A percentile compares a stretch with the other conserved stretches of the same genome.
These are phyloP conservation scores for Epinephelus fuscoguttatus DNA, from an alignment of 2,113 vertebrate species.

Conservation along the genomic window DNA sequence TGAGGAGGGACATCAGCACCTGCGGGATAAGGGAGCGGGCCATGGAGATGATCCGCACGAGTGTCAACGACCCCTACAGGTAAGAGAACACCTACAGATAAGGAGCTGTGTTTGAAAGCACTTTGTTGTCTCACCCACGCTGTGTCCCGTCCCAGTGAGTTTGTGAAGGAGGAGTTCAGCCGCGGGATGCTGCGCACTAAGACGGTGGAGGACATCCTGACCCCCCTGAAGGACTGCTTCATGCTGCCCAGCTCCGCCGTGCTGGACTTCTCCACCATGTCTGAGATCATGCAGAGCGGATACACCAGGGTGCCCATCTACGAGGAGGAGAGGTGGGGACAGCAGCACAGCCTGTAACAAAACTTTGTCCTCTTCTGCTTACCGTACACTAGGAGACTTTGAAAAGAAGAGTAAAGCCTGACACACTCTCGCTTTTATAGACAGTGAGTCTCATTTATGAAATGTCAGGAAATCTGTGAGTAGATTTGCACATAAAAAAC, in stretches of 20 bases:
- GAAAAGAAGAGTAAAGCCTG: no score
- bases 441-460: no score
- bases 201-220: slow-evolving; percentile 93
- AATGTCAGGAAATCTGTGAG: no score
- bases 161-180: slow-evolving; percentile 92
- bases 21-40: slow-evolving; percentile 86
- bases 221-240: slow-evolving; percentile 92
- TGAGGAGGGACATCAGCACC: slow-evolving; percentile 85
- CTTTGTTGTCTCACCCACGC: not conserved
- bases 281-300: slow-evolving; percentile 94
- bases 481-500: no score
- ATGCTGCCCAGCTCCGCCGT: slow-evolving; percentile 89
- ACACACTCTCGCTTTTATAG: no score
- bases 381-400: no score
- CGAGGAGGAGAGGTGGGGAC: slow-evolving; percentile 88
- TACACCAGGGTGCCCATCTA: slow-evolving; percentile 93
- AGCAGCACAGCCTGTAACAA: not conserved
- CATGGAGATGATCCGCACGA: slow-evolving; percentile 90
- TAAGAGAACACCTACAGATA: slow-evolving; percentile 8
- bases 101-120: not conserved
- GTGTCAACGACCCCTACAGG: slow-evolving; percentile 89
- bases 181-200: slow-evolving; percentile 88
- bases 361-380: no score
- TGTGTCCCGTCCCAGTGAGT: slow-evolving; percentile 77
- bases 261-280: slow-evolving; percentile 93